Evolutionary conservation across 1,140 invertebrate genomes (phyloP).

Genomic region (Diorhabda sublineata): DNA sequence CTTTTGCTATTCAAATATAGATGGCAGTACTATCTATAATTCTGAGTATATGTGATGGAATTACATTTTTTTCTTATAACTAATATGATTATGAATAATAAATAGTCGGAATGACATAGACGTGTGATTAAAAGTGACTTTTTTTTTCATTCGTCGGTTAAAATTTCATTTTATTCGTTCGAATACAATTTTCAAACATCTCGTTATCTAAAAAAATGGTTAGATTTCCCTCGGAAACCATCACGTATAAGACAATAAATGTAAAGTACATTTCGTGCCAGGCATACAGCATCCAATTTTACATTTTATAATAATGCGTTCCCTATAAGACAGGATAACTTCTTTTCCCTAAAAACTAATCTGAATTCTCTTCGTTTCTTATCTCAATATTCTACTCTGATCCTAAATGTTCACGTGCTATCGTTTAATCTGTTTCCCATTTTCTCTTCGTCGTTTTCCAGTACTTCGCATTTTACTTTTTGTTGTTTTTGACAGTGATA

Average conservation of each 20-base stretch:
- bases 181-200: no score
- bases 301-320: constrained; percentile 37
- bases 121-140: no score
- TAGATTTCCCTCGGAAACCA: not conserved
- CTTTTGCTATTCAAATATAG: no score
- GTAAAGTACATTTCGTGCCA: constrained; percentile 23
- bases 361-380: constrained; percentile 33
- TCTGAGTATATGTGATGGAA: no score
- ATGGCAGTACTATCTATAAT: no score
- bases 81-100: no score
- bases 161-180: no score
- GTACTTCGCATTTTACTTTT: constrained; percentile 19
- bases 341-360: constrained; percentile 32
- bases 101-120: no score
- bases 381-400: constrained; percentile 36
- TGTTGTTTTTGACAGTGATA: constrained; percentile 14
- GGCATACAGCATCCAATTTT: constrained; percentile 26
- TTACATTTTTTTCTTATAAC: no score
- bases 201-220: no score
- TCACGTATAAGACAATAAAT: constrained; percentile 14
- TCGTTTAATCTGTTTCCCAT: constrained; percentile 41
- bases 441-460: constrained; percentile 25
- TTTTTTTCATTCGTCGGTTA: no score
- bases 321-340: constrained; percentile 35
- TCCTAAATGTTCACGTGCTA: constrained; percentile 36